Base-by-base conservation (phyloP, 2,113 vertebrate species). In the Cavia porcellus region DNA sequence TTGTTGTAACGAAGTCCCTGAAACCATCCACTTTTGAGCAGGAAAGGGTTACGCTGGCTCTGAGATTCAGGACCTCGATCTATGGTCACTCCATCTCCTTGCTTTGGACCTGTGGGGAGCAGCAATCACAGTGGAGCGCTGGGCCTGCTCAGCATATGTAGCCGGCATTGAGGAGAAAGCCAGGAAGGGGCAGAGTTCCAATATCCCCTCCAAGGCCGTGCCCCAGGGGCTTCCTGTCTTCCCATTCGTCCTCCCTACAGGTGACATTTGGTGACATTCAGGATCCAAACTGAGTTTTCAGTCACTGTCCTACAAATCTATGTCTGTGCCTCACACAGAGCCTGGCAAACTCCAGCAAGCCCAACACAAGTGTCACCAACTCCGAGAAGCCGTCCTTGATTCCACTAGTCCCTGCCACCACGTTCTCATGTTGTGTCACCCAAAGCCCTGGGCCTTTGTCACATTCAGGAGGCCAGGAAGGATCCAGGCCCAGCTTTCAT, bases 351-450 rank as follows among this genome's bases (percentile, higher is more conserved):
- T 77, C 64, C 74, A 47, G 1, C 3, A 50, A 87, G 66, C 13
- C 17, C 86, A 74, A 2, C n/a, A 5, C 17, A 30, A 64, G 77
- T 28, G 12, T 61, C 45, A 77, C 74, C 1, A 0, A 72, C 84
- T 92, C 92, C 61, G 66, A 79, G 92, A 79, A 90, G 50, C 95
- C 38, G 2, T 35, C 32, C 89, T 88, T 61, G 74, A 45, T 87
- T 70, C 28, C 8, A 10, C 30, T 17, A 1, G 38, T 19, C 77
- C 22, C 20, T 42, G 30, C 24, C 61, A 35, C 59, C 52, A 25
- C 14, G 12, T 55, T 64, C 84, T 79, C 22, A 0, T 5, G 14
- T 74, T 66, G 42, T 11, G 35, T 52, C 30, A n/a, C 62, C 38
- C 30, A 35, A 17, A 0, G 3, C 28, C 35, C 84, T 19, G 32